Base-by-base conservation (phyloP, 2,113 vertebrate species). In the Corapipo altera region DNA sequence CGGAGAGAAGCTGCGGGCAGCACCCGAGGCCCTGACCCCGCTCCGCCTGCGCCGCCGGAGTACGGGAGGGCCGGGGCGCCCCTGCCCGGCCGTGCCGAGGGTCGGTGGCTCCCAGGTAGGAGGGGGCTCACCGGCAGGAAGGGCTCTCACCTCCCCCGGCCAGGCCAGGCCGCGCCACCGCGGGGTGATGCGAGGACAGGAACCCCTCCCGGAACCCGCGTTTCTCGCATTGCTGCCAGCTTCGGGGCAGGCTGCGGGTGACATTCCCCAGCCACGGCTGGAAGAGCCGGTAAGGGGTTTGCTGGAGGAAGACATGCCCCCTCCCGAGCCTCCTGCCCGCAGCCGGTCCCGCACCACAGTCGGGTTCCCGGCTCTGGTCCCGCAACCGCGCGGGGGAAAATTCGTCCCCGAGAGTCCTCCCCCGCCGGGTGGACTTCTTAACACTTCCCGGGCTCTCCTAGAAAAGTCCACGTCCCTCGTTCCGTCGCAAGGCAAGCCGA, bases 301-400 rank as follows among this genome's bases (percentile, higher is more conserved):
- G 46, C 51, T 33, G 57, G 11, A 71, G 27, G 51, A 57, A 4
- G 32, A 33, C 35, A 22, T 54, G 58, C 11, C n/a, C 43, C 35
- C 8, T 24, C 15, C 43, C 26, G 9, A 32, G 28, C 41, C 41
- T 32, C n/a, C n/a, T 54, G 55, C 21, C 21, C 24, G 16, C 62
- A 1, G 5, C 26, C 6, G 17, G n/a, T 22, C 16, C 71, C 14
- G 14, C 73, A 19, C 2, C 20, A 3, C 37, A 6, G 1, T 1
- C 26, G 21, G 15, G 26, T 2, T 59, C n/a, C 35, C 14, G 2
- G 37, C 35, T 51, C 70, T 27, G 5, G 37, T 91, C 16, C 48
- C 21, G 5, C 5, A 2, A 17, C 8, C 2, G 24, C 26, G n/a
- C 18, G 3, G 28, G 12, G 30, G 35, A 10, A 39, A 49, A 11